phyloP scores from a whole-genome alignment of 2,797 vertebrate genomes.

The Enteromius radiatus region DNA sequence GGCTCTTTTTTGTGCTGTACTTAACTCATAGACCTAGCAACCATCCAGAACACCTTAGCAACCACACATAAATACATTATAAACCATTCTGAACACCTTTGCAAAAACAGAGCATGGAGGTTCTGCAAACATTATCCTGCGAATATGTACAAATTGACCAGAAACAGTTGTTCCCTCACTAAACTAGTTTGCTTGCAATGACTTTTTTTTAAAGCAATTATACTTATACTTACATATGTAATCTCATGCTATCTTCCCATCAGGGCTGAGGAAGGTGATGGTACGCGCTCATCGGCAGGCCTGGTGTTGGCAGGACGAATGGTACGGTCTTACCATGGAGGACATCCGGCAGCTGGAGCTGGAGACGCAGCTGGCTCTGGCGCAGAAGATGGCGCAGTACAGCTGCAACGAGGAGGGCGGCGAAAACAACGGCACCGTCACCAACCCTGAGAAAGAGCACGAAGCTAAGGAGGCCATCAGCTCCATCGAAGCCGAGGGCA shows the following conservation, averaged over 20 bases:
- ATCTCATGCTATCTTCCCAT: neutral
- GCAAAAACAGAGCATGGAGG: neutral
- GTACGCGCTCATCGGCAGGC: constrained; percentile 96
- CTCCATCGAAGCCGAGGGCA: constrained; percentile 75
- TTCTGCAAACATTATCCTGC: neutral
- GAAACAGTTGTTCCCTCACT: no score
- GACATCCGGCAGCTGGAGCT: constrained; percentile 94
- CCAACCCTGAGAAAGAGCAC: constrained; percentile 74
- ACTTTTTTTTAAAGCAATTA: neutral
- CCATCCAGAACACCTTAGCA: neutral
- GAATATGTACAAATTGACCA: neutral
- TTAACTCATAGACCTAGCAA: neutral
- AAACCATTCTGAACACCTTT: neutral
- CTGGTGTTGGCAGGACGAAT: constrained; percentile 99
- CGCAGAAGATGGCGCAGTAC: constrained; percentile 96
- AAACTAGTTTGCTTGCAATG: neutral
- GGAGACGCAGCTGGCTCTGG: constrained; percentile 93
- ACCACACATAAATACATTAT: neutral
- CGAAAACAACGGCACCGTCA: constrained; percentile 75
- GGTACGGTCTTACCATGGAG: constrained; percentile 95
- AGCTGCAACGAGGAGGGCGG: constrained; percentile 80
- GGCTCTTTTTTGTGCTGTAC: neutral
- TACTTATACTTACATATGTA: neutral
- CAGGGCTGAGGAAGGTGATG: constrained; percentile 97
- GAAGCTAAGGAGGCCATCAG: constrained; percentile 76